Percentiles rank a stretch among this genome's conserved stretches.
These are phyloP conservation scores for Oscheius onirici DNA, from an alignment of 2,888 invertebrate species.

Conservation along the genomic window DNA sequence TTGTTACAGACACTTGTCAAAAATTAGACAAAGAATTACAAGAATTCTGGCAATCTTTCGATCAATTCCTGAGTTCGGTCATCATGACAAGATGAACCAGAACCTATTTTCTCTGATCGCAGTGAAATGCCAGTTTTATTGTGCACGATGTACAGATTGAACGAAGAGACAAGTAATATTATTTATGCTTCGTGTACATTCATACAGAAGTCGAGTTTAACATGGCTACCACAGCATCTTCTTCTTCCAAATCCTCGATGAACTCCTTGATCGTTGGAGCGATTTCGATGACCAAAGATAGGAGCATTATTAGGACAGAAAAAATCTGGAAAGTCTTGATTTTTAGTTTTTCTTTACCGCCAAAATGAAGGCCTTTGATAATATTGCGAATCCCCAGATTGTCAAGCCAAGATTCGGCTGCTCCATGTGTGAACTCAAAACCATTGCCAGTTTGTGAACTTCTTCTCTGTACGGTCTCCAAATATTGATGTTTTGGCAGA, in stretches of 20 bases:
- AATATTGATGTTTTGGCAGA: slow-evolving; percentile 52
- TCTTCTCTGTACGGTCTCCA: slow-evolving; percentile 55
- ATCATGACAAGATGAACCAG: too few relatives aligned
- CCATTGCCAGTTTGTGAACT: slow-evolving; percentile 50
- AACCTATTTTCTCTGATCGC: too few relatives aligned
- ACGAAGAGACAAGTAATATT: too few relatives aligned
- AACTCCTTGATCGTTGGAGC: slow-evolving; percentile 35
- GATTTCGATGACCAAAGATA: slow-evolving; percentile 46
- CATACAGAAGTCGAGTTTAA: neutral
- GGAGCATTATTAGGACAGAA: slow-evolving; percentile 50
- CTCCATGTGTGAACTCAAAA: slow-evolving; percentile 53
- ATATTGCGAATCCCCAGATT: slow-evolving; percentile 58
- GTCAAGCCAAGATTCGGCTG: slow-evolving; percentile 58
- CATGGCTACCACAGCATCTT: neutral
- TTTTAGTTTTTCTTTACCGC: slow-evolving; percentile 34
- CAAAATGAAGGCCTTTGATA: slow-evolving; percentile 52
- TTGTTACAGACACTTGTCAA: too few relatives aligned
- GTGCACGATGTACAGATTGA: too few relatives aligned
- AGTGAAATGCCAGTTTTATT: too few relatives aligned
- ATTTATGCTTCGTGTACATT: too few relatives aligned
- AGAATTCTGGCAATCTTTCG: too few relatives aligned
- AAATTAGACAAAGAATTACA: too few relatives aligned
- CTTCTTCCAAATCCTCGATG: slow-evolving; percentile 26
- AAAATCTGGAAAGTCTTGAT: slow-evolving; percentile 42
- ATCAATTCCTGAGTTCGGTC: too few relatives aligned